Evolutionary conservation across 2,888 invertebrate species (phyloP).

Genomic region (Helicoverpa assulta): DNA sequence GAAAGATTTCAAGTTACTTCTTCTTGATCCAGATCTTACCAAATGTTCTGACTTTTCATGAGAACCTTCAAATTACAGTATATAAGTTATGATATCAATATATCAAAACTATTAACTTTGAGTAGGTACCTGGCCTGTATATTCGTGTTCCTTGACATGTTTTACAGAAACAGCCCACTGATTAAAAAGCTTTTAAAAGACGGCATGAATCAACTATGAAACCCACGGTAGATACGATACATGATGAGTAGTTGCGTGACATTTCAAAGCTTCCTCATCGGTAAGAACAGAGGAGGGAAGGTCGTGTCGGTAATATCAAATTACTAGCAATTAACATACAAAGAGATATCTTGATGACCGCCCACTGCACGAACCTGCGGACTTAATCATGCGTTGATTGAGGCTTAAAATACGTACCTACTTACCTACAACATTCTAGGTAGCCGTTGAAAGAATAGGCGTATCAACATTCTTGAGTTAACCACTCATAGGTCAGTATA

Average conservation of each 20-base stretch:
- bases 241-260: conserved; percentile 22
- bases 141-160: too few species aligned
- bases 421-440: conserved; percentile 5
- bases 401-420: conserved; percentile 5
- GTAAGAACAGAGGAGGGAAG: conserved; percentile 37
- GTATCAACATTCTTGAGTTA: conserved; percentile 1
- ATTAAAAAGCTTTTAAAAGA: too few species aligned
- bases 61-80: too few species aligned
- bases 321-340: conserved; percentile 75
- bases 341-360: conserved; percentile 63
- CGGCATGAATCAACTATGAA: too few species aligned
- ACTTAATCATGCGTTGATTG: conserved; percentile 61
- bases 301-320: conserved; percentile 61
- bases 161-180: too few species aligned
- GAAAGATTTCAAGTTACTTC: too few species aligned
- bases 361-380: conserved; percentile 62
- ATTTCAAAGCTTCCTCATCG: conserved; percentile 50
- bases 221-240: background rate
- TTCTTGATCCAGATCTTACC: too few species aligned
- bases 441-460: conserved; percentile 1
- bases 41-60: too few species aligned
- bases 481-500: too few species aligned
- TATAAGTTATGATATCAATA: too few species aligned
- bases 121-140: too few species aligned
- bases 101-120: too few species aligned